Evolutionary conservation across 2,888 invertebrate species (phyloP), one percentile per base, ranked within the genome.

Genomic region (Lepidochrysops patricia): DNA sequence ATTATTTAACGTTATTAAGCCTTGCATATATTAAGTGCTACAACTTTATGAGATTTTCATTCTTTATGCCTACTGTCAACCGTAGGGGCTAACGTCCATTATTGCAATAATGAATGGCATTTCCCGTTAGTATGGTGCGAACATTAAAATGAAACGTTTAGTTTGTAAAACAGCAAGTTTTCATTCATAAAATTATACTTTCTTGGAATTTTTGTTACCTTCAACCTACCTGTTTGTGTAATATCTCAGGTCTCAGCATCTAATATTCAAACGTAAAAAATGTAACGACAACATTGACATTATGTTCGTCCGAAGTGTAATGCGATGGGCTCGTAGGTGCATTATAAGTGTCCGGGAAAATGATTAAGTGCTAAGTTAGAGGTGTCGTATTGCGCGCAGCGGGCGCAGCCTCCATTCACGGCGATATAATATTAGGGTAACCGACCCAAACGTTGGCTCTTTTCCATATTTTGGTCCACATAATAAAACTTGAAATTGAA

Each of bases 361-460:
- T 87, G 88, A 88, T 88, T 86, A 83, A 88, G 87, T 89, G 87
- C 83, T 84, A 86, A 87, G 84, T 87, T 86, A 86, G 80, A 84
- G 82, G 75, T 75, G 74, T 75, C 70, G 77, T 76, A 72, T 79
- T 81, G 78, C 77, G 73, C 88, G 75, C 88, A 84, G 87, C 87
- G 72, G 87, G 75, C 73, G 61, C 82, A 69, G 67, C 67, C 74
- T 79, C 84, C 87, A 87, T 85, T 84, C 84, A 84, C 76, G 73
- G 73, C 64, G 71, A 73, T 80, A 83, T 85, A 82, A 83, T 75
- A 82, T 88, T 86, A 86, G 87, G n/a, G n/a, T n/a, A n/a, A n/a
- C n/a, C n/a, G n/a, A n/a, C n/a, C n/a, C n/a, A n/a, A n/a, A n/a
- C n/a, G n/a, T n/a, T n/a, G n/a, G n/a, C n/a, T n/a, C n/a, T n/a